A percentile compares a stretch with the other conserved stretches of the same genome.
These are phyloP conservation scores for Diachrysia chrysitis DNA, from an alignment of 2,888 invertebrate species.

Conservation along the genomic window DNA sequence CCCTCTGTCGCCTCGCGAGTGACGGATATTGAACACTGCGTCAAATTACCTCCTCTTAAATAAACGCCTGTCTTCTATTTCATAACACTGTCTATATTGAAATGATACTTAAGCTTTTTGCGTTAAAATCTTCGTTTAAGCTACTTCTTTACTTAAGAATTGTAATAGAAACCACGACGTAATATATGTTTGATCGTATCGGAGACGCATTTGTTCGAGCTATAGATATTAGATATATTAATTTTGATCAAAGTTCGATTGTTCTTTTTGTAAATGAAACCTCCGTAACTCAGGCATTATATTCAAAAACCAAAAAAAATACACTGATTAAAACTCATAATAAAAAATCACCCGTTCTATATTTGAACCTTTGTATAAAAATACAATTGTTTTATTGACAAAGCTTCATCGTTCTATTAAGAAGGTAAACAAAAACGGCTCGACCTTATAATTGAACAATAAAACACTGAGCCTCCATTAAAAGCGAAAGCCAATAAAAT, in stretches of 20 bases:
- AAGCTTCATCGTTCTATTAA: slow-evolving; percentile 29
- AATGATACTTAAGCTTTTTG: background rate
- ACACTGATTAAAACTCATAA: background rate
- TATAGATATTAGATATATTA: too few species aligned
- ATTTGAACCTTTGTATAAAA: slow-evolving; percentile 9
- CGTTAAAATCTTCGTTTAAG: background rate
- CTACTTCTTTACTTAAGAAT: too few species aligned
- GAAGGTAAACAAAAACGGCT: slow-evolving; percentile 53
- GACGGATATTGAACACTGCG: slow-evolving; percentile 59
- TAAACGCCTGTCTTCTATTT: slow-evolving; percentile 40
- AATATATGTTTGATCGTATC: too few species aligned
- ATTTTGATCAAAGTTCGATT: too few species aligned
- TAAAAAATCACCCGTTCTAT: background rate
- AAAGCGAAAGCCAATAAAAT: slow-evolving; percentile 79
- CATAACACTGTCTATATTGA: slow-evolving; percentile 19
- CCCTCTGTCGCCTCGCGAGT: slow-evolving; percentile 34
- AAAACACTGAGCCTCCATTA: slow-evolving; percentile 77
- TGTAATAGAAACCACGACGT: too few species aligned
- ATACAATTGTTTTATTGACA: slow-evolving; percentile 36
- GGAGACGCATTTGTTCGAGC: too few species aligned
- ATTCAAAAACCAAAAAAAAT: background rate
- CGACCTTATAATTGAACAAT: slow-evolving; percentile 77
- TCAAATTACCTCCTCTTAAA: slow-evolving; percentile 48
- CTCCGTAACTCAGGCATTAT: background rate
- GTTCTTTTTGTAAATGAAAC: too few species aligned